Percentiles rank a stretch among this genome's conserved stretches.
Conservation (phyloP, 2,888 invertebrate genomes). For the Atrina japonica region DNA sequence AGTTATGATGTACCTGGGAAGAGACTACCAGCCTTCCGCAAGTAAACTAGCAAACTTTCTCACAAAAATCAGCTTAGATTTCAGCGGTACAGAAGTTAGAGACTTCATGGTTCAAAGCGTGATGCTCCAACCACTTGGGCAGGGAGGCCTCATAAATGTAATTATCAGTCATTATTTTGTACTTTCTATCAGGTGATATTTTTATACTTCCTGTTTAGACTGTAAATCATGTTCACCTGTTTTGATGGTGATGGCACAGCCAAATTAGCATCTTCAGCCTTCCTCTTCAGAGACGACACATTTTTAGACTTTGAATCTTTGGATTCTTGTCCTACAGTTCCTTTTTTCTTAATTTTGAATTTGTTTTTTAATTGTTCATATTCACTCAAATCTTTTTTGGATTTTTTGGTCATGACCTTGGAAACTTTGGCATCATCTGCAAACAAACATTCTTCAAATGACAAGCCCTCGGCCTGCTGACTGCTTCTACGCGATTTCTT, state of each 20-base stretch:
- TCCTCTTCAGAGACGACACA: slow-evolving; percentile 26
- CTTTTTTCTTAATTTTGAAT: slow-evolving; percentile 59
- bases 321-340: not conserved
- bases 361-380: slow-evolving; percentile 58
- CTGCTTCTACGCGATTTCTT: slow-evolving; percentile 23
- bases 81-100: too few relatives aligned
- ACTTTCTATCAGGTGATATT: too few relatives aligned
- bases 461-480: slow-evolving; percentile 25
- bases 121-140: too few relatives aligned
- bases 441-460: slow-evolving; percentile 53
- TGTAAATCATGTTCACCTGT: too few relatives aligned
- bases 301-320: not conserved
- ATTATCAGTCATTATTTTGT: too few relatives aligned
- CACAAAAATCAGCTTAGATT: too few relatives aligned
- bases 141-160: too few relatives aligned
- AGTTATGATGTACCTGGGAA: too few relatives aligned
- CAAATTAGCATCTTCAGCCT: slow-evolving; percentile 32
- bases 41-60: too few relatives aligned
- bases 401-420: slow-evolving; percentile 11
- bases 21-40: too few relatives aligned
- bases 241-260: slow-evolving; percentile 46
- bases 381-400: slow-evolving; percentile 37
- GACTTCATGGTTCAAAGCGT: too few relatives aligned
- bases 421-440: slow-evolving; percentile 28
- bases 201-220: too few relatives aligned